Percentiles rank a stretch among this genome's conserved stretches.
Conservation (phyloP, 2,888 invertebrate genomes). For the Drosophila mimica region DNA sequence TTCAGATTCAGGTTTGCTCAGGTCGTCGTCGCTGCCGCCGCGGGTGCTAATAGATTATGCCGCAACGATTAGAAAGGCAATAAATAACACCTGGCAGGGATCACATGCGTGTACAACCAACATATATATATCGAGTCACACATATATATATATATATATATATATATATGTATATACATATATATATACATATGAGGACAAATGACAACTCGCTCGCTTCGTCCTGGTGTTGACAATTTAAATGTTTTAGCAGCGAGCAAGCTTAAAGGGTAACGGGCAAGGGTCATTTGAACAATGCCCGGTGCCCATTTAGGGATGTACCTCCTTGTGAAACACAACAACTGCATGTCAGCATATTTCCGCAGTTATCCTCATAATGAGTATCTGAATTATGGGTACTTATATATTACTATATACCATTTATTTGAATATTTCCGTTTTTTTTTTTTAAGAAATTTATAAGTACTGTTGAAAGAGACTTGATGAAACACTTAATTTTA, state of each 20-base stretch:
- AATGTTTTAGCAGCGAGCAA: conserved; percentile 52
- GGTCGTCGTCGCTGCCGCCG: conserved; percentile 36
- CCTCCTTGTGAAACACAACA: conserved; percentile 40
- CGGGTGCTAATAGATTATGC: conserved; percentile 83
- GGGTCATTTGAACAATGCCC: conserved; percentile 25
- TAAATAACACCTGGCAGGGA: conserved; percentile 84
- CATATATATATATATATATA: conserved; percentile 26
- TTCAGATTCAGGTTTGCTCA: conserved; percentile 22
- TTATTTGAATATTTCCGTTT: background rate
- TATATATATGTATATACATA: conserved; percentile 32
- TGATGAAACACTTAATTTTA: no score
- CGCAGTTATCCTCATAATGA: conserved; percentile 4
- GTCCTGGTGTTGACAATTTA: conserved; percentile 77
- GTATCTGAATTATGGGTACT: background rate
- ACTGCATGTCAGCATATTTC: conserved; percentile 33
- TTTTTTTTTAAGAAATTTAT: background rate
- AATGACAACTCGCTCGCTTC: conserved; percentile 46
- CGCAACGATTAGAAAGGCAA: conserved; percentile 84
- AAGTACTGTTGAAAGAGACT: no score
- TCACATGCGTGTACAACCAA: conserved; percentile 82
- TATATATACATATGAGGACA: conserved; percentile 2
- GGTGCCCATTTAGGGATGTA: conserved; percentile 35
- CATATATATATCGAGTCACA: conserved; percentile 6
- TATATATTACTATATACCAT: background rate
- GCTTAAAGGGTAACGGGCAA: conserved; percentile 54